Conservation (phyloP, 2,888 invertebrate genomes). For the Reticulitermes lucifugus region DNA sequence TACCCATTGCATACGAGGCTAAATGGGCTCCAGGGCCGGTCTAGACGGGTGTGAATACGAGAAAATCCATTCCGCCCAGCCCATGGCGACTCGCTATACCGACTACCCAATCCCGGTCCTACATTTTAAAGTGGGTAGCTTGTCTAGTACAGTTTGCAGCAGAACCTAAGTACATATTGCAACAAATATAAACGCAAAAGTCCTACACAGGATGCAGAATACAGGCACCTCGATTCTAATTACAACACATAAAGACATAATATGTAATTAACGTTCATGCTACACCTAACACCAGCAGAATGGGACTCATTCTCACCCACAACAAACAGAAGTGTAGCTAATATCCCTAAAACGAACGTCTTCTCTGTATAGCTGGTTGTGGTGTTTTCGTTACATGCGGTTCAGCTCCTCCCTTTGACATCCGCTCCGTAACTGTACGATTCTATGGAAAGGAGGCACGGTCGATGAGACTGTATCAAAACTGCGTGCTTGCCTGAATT, state of each 20-base stretch:
- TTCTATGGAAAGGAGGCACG: background rate
- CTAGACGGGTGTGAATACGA: too few species aligned
- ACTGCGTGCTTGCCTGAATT: background rate
- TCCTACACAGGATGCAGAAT: background rate
- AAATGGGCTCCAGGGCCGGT: too few species aligned
- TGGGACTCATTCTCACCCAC: background rate
- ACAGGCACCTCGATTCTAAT: conserved; percentile 1
- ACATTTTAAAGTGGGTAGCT: too few species aligned
- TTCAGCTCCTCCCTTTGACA: background rate
- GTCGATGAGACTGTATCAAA: background rate
- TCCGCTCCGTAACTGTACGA: background rate
- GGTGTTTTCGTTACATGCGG: background rate
- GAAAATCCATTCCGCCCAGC: too few species aligned
- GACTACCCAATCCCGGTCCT: too few species aligned
- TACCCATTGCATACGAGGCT: too few species aligned
- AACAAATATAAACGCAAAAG: background rate
- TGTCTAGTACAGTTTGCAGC: background rate
- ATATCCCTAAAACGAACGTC: background rate
- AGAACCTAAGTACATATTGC: background rate
- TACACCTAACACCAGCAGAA: background rate
- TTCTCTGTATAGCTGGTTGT: background rate
- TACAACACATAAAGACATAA: background rate
- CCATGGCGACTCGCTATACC: too few species aligned
- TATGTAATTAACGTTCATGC: background rate
- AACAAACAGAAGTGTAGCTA: background rate